phyloP scores from a whole-genome alignment of 2,888 invertebrate genomes.

The Thera obeliscata region DNA sequence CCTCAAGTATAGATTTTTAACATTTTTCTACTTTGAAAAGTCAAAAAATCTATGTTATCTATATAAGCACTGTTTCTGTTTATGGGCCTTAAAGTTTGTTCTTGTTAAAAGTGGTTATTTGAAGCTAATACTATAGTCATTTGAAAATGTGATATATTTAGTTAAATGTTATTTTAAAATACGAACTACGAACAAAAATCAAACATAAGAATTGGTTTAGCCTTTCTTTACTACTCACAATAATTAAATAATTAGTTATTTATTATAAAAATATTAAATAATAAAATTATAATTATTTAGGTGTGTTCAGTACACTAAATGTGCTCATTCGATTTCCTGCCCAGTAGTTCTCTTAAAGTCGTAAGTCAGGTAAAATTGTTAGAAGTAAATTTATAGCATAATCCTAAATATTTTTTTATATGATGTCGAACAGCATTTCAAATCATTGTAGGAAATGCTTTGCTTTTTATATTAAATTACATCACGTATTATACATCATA shows the following conservation, averaged over 20 bases:
- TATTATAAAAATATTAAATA: too few species aligned
- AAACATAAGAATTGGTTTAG: background rate
- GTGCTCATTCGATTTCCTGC: conserved; percentile 15
- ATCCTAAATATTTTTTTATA: too few species aligned
- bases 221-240: background rate
- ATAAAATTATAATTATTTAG: too few species aligned
- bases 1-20: too few species aligned
- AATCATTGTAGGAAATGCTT: too few species aligned
- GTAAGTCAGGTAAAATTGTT: too few species aligned
- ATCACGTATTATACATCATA: background rate
- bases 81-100: background rate
- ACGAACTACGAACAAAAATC: background rate
- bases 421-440: too few species aligned
- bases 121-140: conserved; percentile 24
- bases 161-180: conserved; percentile 30
- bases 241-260: background rate
- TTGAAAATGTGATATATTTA: conserved; percentile 32
- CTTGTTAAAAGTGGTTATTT: background rate
- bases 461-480: background rate
- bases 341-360: background rate
- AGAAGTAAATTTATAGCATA: too few species aligned
- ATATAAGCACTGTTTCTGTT: too few species aligned
- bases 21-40: too few species aligned
- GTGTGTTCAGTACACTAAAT: background rate
- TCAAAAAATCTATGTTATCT: too few species aligned